These are phyloP conservation scores for Ichneumoninae sp. DNA, from an alignment of 2,888 invertebrate genomes.

Conservation along the genomic window DNA sequence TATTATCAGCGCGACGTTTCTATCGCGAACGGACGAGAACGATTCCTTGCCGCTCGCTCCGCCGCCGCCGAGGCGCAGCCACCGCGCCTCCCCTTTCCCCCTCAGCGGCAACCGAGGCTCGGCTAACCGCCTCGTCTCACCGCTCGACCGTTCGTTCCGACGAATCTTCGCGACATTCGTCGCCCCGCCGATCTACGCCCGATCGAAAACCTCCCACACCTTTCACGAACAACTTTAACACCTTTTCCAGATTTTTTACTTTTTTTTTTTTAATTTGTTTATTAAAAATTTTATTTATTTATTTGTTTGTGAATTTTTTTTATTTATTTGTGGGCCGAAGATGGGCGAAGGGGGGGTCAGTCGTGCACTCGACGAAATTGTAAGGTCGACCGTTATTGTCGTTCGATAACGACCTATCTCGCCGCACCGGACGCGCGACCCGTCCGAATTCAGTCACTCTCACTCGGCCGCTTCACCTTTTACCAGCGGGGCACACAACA, in stretches of 20 bases:
- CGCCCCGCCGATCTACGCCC: neutral
- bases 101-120: conserved; percentile 64
- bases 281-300: too few species aligned
- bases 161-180: neutral
- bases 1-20: conserved; percentile 2
- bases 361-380: neutral
- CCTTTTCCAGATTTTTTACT: too few species aligned
- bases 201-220: neutral
- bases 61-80: conserved; percentile 41
- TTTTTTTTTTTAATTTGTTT: too few species aligned
- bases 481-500: conserved; percentile 48
- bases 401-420: neutral
- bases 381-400: neutral
- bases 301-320: too few species aligned
- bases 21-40: conserved; percentile 2
- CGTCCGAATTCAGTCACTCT: conserved; percentile 62
- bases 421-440: conserved; percentile 18
- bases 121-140: conserved; percentile 60
- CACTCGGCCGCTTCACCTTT: conserved; percentile 59
- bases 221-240: neutral
- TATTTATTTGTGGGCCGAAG: too few species aligned
- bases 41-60: neutral
- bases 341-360: too few species aligned
- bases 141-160: conserved; percentile 35
- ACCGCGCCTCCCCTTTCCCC: conserved; percentile 26